Conservation (phyloP, 2,113 vertebrate genomes). For the Cardinalis cardinalis region DNA sequence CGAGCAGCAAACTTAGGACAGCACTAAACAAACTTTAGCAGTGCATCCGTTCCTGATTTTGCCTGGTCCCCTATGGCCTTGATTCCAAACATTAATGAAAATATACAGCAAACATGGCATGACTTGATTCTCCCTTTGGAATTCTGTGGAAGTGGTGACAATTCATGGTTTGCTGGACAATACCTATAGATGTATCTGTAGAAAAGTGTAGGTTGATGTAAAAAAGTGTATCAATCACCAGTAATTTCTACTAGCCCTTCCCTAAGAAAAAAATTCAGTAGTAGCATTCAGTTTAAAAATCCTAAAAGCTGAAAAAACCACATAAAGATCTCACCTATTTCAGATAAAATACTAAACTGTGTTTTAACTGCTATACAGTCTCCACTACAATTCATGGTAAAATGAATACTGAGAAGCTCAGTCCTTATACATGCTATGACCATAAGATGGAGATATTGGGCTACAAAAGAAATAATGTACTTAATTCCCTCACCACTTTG, state of each 20-base stretch:
- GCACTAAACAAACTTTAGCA: neutral
- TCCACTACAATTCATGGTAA: neutral
- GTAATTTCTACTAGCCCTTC: neutral
- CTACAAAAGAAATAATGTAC: slow-evolving; percentile 34
- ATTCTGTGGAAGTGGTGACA: neutral
- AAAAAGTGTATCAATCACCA: neutral
- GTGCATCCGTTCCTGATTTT: neutral
- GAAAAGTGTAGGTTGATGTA: neutral
- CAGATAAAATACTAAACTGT: neutral
- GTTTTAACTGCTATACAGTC: neutral
- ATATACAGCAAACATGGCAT: neutral
- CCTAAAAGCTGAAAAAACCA: accelerated
- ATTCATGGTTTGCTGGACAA: neutral
- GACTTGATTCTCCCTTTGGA: neutral
- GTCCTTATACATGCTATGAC: slow-evolving; percentile 13
- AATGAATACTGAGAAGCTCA: neutral
- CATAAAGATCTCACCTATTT: neutral
- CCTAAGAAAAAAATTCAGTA: neutral
- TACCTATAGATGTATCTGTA: neutral
- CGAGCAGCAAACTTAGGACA: neutral
- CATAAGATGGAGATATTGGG: slow-evolving; percentile 71
- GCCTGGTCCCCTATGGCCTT: neutral
- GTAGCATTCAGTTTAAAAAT: neutral
- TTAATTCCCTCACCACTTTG: neutral
- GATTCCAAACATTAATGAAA: neutral